A percentile compares a stretch with the other conserved stretches of the same genome.
These are phyloP conservation scores for Apamea sordens DNA, from an alignment of 2,888 invertebrate genomes.

Conservation along the genomic window DNA sequence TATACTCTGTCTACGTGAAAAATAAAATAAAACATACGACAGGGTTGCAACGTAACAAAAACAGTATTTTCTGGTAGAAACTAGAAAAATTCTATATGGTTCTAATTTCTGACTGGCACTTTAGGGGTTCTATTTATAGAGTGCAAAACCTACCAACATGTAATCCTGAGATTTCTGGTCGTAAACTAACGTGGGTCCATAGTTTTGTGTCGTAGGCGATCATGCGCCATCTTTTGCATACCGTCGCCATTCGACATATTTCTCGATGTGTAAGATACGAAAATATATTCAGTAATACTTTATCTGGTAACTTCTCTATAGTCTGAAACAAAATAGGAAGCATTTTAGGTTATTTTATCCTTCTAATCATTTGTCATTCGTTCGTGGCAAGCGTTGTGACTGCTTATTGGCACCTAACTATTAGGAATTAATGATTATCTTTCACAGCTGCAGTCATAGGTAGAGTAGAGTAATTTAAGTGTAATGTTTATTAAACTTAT, in stretches of 20 bases:
- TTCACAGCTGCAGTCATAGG: slow-evolving; percentile 20
- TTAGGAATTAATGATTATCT: slow-evolving; percentile 35
- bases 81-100: not conserved
- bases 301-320: slow-evolving; percentile 99
- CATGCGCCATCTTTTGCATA: slow-evolving; percentile 98
- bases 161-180: slow-evolving; percentile 98
- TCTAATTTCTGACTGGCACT: slow-evolving; percentile 37
- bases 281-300: slow-evolving; percentile 98
- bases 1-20: too few relatives aligned
- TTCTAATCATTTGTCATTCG: slow-evolving; percentile 44
- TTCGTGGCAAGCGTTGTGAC: slow-evolving; percentile 47
- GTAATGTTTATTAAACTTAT: not conserved
- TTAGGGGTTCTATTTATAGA: slow-evolving; percentile 43
- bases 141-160: slow-evolving; percentile 92
- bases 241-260: slow-evolving; percentile 97
- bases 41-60: slow-evolving; percentile 46
- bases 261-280: slow-evolving; percentile 98
- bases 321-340: slow-evolving; percentile 91
- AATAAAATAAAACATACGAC: not conserved
- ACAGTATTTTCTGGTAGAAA: slow-evolving; percentile 53
- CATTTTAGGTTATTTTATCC: slow-evolving; percentile 17
- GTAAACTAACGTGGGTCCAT: slow-evolving; percentile 98
- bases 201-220: slow-evolving; percentile 98
- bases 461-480: not conserved
- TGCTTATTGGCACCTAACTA: slow-evolving; percentile 49